A percentile compares a stretch with the other conserved stretches of the same genome.
These are phyloP conservation scores for Chiridota heheva DNA, from an alignment of 35 echinoderm and acorn worm species.

Conservation along the genomic window DNA sequence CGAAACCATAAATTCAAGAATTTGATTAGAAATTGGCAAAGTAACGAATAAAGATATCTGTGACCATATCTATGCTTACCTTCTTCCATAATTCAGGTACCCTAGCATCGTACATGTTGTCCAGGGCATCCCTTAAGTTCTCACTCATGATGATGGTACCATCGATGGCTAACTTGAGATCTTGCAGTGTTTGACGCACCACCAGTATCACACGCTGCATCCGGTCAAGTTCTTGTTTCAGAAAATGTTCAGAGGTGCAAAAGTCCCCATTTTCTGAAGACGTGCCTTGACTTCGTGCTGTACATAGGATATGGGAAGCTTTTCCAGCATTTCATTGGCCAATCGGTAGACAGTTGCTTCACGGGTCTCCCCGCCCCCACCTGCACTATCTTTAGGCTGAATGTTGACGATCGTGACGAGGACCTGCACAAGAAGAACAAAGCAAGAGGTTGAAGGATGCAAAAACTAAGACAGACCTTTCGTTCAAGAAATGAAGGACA, in stretches of 20 bases:
- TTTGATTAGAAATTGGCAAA: too few relatives aligned
- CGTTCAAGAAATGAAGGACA: too few relatives aligned
- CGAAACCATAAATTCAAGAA: too few relatives aligned
- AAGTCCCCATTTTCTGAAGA: conserved; percentile 93
- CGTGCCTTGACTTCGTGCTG: conserved; percentile 84
- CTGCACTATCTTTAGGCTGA: conserved; percentile 92
- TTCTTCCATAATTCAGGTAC: conserved; percentile 87
- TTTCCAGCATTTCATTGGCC: conserved; percentile 95
- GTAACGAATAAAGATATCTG: too few relatives aligned
- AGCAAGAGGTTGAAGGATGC: background rate
- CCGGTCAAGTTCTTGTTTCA: conserved; percentile 95
- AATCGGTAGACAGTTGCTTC: conserved; percentile 79
- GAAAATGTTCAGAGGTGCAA: conserved; percentile 95
- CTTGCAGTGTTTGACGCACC: conserved; percentile 76
- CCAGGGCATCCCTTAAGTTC: conserved; percentile 90
- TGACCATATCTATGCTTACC: too few relatives aligned
- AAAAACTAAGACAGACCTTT: too few relatives aligned
- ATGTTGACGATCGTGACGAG: conserved; percentile 96
- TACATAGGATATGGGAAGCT: conserved; percentile 73
- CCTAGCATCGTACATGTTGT: conserved; percentile 99
- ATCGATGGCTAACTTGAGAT: conserved; percentile 97
- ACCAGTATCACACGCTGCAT: conserved; percentile 90
- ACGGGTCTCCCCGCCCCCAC: conserved; percentile 82
- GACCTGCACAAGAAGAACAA: conserved; percentile 47
- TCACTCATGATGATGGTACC: conserved; percentile 99